Base-by-base conservation (phyloP, 2,888 invertebrate species). In the Apeira syringaria region DNA sequence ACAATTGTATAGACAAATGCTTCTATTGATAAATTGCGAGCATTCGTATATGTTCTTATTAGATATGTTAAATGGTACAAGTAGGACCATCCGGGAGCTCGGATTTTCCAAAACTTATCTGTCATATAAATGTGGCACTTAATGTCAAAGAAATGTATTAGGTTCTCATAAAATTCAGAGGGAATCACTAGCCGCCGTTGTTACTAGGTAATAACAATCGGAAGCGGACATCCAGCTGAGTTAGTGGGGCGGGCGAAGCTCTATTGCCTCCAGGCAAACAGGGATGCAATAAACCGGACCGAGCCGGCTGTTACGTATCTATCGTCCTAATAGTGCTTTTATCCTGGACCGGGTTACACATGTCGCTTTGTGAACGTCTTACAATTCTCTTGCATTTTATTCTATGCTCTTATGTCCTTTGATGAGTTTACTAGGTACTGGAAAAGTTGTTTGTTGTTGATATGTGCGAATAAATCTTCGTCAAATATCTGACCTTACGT, bases 221-320 rank as follows among this genome's bases (percentile, higher is more conserved):
- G 81, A 83, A 80, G 68, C 68, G 68, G 62, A 68, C 58, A 64
- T 67, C 70, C 60, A 61, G 70, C 66, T 67, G 72, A 74, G 73
- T 75, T 71, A 74, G 64, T 56, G 64, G 65, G 74, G 68, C 69
- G 68, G 74, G 61, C 64, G 61, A 29, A 53, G 65, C 55, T 58
- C 78, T 81, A 80, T 83, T 84, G 83, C 75, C 70, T 68, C 62
- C 64, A 68, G 70, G 80, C 79, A 84, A 85, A 85, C 80, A 86
- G 66, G 79, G 78, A 80, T 78, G 84, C 83, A 86, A 86, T 85
- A 86, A 84, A 82, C 76, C 74, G 68, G 69, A 60, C 65, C 71
- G 70, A 81, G 78, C 73, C 76, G 76, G 61, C 63, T 67, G 67
- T 67, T 56, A 63, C 59, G 68, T 68, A n/a, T 64, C 65, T 28